These are phyloP conservation scores for Anthophora plumipes DNA, from an alignment of 2,888 invertebrate genomes.

Conservation along the genomic window DNA sequence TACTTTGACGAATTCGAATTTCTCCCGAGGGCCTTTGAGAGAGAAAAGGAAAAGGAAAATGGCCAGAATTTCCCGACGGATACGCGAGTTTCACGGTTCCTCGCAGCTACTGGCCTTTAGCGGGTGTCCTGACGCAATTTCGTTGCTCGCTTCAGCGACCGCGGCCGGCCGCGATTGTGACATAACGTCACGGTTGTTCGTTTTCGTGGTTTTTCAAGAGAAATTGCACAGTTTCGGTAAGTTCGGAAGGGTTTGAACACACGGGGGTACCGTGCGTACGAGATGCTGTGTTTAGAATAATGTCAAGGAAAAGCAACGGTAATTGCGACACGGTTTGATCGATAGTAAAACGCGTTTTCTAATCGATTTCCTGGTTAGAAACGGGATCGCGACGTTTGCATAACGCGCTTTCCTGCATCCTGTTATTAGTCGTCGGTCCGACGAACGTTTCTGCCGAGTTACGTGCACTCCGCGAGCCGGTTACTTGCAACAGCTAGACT, in stretches of 20 bases:
- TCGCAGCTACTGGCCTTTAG: conserved; percentile 22
- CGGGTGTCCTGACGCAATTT: conserved; percentile 45
- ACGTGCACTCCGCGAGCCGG: neutral
- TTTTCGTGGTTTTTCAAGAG: conserved; percentile 16
- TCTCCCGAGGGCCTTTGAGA: neutral
- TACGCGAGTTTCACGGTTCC: neutral
- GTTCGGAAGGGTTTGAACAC: neutral
- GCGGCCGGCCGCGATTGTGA: conserved; percentile 18
- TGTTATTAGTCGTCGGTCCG: conserved; percentile 39
- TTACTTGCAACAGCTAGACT: conserved; percentile 34
- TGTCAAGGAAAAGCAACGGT: conserved; percentile 71
- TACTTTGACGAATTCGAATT: neutral
- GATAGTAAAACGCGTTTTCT: conserved; percentile 40
- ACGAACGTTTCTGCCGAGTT: neutral
- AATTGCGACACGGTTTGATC: conserved; percentile 13
- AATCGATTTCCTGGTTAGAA: conserved; percentile 68
- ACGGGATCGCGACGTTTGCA: conserved; percentile 67
- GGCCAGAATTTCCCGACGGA: neutral
- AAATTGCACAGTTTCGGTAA: neutral
- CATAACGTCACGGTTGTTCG: conserved; percentile 37
- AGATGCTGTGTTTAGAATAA: conserved; percentile 55
- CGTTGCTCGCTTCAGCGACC: conserved; percentile 9
- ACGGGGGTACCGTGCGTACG: neutral
- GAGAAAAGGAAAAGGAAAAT: neutral
- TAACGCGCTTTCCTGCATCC: conserved; percentile 57